Evolutionary conservation across 2,113 vertebrate species (phyloP).

Genomic region (Rhynchopsitta pachyrhyncha): DNA sequence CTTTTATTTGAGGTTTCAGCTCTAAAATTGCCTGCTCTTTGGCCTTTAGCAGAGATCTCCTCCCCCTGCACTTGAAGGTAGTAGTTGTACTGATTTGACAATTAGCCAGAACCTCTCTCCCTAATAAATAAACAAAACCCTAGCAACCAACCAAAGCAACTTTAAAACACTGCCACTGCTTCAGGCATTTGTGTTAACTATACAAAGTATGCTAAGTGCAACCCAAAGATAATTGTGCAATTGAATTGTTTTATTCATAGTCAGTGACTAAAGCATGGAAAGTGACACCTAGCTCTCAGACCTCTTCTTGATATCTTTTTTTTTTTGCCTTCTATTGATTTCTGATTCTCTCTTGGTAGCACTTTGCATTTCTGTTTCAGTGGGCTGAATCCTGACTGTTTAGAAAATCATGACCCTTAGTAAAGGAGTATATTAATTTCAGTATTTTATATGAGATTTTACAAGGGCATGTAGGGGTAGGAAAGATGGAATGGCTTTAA

Average conservation of each 20-base stretch:
- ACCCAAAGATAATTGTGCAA: neutral
- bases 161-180: neutral
- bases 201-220: neutral
- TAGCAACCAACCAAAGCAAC: neutral
- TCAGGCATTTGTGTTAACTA: neutral
- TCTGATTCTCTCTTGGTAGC: neutral
- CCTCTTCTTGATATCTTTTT: neutral
- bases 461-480: neutral
- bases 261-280: neutral
- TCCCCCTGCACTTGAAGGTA: neutral
- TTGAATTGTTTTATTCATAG: neutral
- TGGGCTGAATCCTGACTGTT: neutral
- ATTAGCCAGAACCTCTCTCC: neutral
- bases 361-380: neutral
- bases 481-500: neutral
- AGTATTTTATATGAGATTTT: neutral
- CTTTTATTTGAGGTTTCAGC: neutral
- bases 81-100: neutral
- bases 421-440: rapidly evolving
- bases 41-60: neutral
- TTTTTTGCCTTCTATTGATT: neutral
- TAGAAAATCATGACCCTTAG: neutral
- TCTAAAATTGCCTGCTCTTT: neutral
- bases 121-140: neutral
- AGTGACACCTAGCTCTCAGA: neutral